Conservation (phyloP, 2,888 invertebrate genomes). For the Pasiphila rectangulata region DNA sequence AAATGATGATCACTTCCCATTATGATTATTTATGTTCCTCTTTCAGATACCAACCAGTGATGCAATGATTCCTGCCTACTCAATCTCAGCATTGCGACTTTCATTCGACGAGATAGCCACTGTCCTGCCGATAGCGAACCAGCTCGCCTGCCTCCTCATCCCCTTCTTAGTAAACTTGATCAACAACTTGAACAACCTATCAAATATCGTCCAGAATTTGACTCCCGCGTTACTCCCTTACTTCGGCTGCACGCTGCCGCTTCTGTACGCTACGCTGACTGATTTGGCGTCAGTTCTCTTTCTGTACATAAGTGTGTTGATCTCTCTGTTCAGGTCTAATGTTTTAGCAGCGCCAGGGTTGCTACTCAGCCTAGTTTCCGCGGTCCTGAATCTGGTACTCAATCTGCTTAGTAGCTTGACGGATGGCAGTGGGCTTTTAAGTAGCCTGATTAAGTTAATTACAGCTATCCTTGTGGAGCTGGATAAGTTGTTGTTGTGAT, state of each 20-base stretch:
- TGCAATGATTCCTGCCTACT: constrained; percentile 73
- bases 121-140: constrained; percentile 65
- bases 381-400: constrained; percentile 62
- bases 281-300: constrained; percentile 70
- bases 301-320: constrained; percentile 67
- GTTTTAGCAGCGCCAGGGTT: constrained; percentile 65
- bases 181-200: constrained; percentile 69
- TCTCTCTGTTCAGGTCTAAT: constrained; percentile 68
- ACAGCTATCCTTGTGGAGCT: constrained; percentile 62
- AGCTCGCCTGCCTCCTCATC: constrained; percentile 62
- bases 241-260: constrained; percentile 68
- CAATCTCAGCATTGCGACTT: constrained; percentile 63
- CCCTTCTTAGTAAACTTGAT: constrained; percentile 71
- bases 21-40: neutral
- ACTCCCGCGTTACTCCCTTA: constrained; percentile 70
- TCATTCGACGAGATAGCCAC: constrained; percentile 70
- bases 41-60: constrained; percentile 52
- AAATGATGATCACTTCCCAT: neutral
- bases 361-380: constrained; percentile 53
- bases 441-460: constrained; percentile 62
- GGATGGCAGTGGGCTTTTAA: constrained; percentile 59
- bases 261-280: constrained; percentile 67
- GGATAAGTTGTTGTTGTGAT: constrained; percentile 58
- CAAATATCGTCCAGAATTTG: constrained; percentile 70
- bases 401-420: constrained; percentile 60